Evolutionary conservation across 2,888 invertebrate genomes (phyloP), one percentile per base, ranked within the genome.

Genomic region (Schizotus pectinicornis): DNA sequence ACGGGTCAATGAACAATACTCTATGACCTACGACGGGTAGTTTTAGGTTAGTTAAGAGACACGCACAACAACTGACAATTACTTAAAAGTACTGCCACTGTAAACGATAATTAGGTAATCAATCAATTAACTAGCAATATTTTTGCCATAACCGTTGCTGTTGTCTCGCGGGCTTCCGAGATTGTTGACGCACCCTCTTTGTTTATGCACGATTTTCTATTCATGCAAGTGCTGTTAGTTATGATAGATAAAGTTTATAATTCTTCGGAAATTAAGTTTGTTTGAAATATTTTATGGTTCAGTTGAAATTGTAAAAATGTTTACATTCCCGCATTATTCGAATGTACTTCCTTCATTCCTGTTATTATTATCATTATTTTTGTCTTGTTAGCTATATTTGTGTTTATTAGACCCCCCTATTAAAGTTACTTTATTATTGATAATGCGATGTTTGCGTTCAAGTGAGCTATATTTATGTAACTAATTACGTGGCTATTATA

Each of bases 381-480:
- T 63, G 61, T 62, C 60, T 67, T 59, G 58, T 61, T 59, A 51
- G 46, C 43, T 50, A 49, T 52, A 59, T 59, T 52, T 49, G 48
- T 63, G 48, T 54, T 51, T 49, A 49, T 56, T 53, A 55, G 55
- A 63, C 57, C 61, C 64, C 52, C 64, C 62, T 65, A 64, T 67
- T 65, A 60, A 67, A 59, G 63, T 67, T 68, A 65, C 63, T 66
- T 68, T 70, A 67, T 71, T 70, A 69, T 69, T 68, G 63, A 69
- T 69, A 68, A 67, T 70, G 65, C 60, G 65, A 67, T 64, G 65
- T 70, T 73, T 70, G 67, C 66, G 70, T 71, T 71, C 68, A 74
- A 68, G 63, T 64, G 69, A 69, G 67, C 70, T 72, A 68, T 73
- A 72, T 73, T 75, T 74, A 72, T 73, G 65, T 68, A 67, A 73